Evolutionary conservation across 2,797 vertebrate genomes (phyloP), one percentile per base, ranked within the genome.

Genomic region (Lithobates sylvaticus): DNA sequence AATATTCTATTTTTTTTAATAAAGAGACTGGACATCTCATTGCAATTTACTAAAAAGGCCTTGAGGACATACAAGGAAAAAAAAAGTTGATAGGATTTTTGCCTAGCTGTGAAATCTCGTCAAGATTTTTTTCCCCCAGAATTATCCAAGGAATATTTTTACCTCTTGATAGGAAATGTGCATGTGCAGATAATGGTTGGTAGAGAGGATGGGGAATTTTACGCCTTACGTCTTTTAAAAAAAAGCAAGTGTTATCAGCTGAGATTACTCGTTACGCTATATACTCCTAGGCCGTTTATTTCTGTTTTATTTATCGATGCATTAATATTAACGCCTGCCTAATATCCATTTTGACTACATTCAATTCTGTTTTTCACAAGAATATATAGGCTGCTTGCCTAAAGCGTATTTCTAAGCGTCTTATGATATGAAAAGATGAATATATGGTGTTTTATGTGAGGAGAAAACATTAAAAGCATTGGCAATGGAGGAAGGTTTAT

Each of bases 371-470:
- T 34, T 54, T 70, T 32, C 10, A 34, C 42, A 6, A 69, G 10
- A 80, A 26, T 44, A 18, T 18, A 54, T 29, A 44, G 16, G 23
- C 32, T 7, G 21, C 16, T 69, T 34, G 42, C 91, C 90, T 90
- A 91, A 90, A 90, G 87, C 92, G 93, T 91, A 91, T 93, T 94
- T 92, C 91, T 92, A 90, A 89, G 88, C 88, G 86, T 79, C 89
- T 93, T 86, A 90, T 90, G 89, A 92, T 92, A 93, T 90, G 93
- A 95, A 95, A 86, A 88, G 90, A 96, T 95, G 94, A 93, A 95
- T 95, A 95, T 94, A 92, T 93, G 92, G 91, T 93, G 91, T 91
- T 93, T 94, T 95, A 93, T 94, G 90, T 86, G 36, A 89, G 89
- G 21, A 54, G 26, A 54, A 36, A n/a, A 42, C 26, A 54, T 50